phyloP scores from a whole-genome alignment of 2,113 vertebrate species.

The Neolamprologus sp. region DNA sequence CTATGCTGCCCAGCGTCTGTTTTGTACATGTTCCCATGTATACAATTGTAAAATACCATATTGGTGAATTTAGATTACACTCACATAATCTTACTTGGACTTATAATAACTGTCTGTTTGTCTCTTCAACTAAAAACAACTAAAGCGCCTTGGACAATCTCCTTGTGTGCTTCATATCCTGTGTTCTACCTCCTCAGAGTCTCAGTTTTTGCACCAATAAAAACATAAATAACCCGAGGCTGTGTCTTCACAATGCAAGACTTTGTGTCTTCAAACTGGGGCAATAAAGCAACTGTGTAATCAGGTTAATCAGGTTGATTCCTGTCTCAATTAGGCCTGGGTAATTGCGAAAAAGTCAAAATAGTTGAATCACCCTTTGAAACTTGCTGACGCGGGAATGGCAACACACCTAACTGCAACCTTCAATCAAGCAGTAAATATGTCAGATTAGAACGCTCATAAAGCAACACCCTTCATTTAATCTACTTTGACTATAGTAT shows the following conservation, averaged over 20 bases:
- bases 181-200: background rate
- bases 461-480: slow-evolving; percentile 49
- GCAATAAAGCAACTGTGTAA: background rate
- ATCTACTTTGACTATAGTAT: background rate
- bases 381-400: slow-evolving; percentile 3
- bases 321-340: slow-evolving; percentile 5
- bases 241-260: background rate
- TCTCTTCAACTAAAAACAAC: background rate
- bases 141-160: background rate
- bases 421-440: slow-evolving; percentile 53
- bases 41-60: background rate
- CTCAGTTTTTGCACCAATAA: background rate
- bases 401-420: slow-evolving; percentile 8
- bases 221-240: background rate
- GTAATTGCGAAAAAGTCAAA: background rate
- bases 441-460: slow-evolving; percentile 50
- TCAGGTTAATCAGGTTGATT: slow-evolving; percentile 19
- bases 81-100: background rate
- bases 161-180: background rate
- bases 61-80: background rate
- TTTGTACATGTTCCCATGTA: background rate
- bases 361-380: background rate
- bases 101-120: background rate
- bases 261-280: background rate
- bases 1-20: background rate